phyloP scores from a whole-genome alignment of 2,888 invertebrate species.

The Drosophila prolongata region DNA sequence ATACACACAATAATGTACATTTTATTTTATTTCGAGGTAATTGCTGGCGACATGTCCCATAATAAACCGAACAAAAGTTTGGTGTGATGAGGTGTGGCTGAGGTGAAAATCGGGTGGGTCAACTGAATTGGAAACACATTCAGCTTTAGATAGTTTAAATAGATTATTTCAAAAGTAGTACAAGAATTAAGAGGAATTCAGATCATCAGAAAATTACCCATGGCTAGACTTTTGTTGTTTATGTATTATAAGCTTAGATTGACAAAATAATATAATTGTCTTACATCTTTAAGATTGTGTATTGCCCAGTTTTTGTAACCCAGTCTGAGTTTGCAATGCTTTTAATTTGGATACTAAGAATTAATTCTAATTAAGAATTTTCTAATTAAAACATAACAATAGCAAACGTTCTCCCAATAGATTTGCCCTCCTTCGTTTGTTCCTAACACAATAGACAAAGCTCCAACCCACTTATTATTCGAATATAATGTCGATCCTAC shows the following conservation, averaged over 20 bases:
- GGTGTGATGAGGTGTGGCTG: conserved; percentile 10
- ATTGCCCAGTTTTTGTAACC: too few relatives aligned
- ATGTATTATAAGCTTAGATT: too few relatives aligned
- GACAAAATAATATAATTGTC: too few relatives aligned
- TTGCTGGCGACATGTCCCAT: conserved; percentile 27
- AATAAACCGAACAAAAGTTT: conserved; percentile 14
- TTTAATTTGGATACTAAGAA: not conserved
- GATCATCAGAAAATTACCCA: too few relatives aligned
- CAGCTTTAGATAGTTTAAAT: not conserved
- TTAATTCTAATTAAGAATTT: too few relatives aligned
- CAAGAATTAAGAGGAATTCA: too few relatives aligned
- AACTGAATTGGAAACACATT: not conserved
- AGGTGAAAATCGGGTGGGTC: conserved; percentile 1
- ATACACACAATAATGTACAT: conserved; percentile 35
- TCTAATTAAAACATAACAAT: conserved; percentile 2
- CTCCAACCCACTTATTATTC: conserved; percentile 9
- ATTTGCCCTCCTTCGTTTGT: not conserved
- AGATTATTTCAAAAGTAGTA: too few relatives aligned
- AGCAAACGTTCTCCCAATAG: conserved; percentile 1
- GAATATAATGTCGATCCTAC: conserved; percentile 9
- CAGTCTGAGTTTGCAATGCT: too few relatives aligned
- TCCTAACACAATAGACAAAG: not conserved
- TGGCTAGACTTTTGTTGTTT: too few relatives aligned
- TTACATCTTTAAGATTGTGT: too few relatives aligned
- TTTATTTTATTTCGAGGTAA: conserved; percentile 37